phyloP scores from a whole-genome alignment of 1,140 invertebrate species.

The Cepaea nemoralis region DNA sequence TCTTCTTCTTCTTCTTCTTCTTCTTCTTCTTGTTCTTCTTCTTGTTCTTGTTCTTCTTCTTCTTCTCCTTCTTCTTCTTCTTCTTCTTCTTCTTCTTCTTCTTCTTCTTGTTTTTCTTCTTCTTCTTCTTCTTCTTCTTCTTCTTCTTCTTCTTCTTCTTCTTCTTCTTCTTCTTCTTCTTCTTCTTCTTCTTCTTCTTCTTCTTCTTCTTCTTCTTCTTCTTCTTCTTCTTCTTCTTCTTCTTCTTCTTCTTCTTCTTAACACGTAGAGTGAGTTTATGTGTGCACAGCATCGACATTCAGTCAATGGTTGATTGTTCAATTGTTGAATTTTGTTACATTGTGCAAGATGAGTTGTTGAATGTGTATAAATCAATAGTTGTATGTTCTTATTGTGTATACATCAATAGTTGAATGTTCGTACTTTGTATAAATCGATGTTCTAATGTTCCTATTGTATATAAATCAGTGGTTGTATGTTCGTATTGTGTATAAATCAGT shows the following conservation, averaged over 20 bases:
- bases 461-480: no score
- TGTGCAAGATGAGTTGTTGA: no score
- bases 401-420: no score
- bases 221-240: neutral
- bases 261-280: no score
- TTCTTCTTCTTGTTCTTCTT: constrained; percentile 26
- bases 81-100: neutral
- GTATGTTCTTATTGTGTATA: no score
- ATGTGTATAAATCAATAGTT: no score
- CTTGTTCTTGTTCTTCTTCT: neutral
- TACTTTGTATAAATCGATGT: no score
- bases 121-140: neutral
- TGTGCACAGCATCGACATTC: no score
- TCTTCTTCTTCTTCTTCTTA: neutral
- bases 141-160: neutral
- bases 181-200: neutral
- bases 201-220: constrained; percentile 7
- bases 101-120: neutral
- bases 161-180: neutral
- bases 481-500: no score
- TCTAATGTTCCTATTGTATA: no score
- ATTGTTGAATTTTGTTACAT: no score
- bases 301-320: no score
- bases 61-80: neutral
- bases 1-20: constrained; percentile 18